Percentiles rank a stretch among this genome's conserved stretches.
Conservation (phyloP, 53 echinoderm and acorn worm genomes). For the Holothuria leucospilota region DNA sequence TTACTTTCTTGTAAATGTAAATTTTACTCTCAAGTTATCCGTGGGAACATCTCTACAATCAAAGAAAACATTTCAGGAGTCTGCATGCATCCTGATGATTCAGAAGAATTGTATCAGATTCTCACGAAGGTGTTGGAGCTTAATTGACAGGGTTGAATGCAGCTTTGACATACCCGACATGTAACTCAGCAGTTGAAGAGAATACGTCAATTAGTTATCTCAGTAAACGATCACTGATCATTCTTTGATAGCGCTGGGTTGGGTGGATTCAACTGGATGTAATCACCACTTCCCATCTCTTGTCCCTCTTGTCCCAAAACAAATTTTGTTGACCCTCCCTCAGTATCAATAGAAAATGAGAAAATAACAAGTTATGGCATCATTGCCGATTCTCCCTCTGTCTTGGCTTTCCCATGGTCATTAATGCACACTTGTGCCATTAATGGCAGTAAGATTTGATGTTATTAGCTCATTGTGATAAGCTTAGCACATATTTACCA, state of each 20-base stretch:
- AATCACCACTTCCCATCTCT: neutral
- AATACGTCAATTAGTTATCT: conserved; percentile 35
- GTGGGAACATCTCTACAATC: too few relatives aligned
- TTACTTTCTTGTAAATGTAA: too few relatives aligned
- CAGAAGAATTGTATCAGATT: too few relatives aligned
- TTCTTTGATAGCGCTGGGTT: neutral
- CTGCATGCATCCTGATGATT: too few relatives aligned
- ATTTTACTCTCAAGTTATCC: too few relatives aligned
- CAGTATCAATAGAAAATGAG: conserved; percentile 4
- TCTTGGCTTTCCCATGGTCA: conserved; percentile 4
- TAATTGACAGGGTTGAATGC: too few relatives aligned
- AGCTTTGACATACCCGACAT: too few relatives aligned
- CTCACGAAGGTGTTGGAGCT: too few relatives aligned
- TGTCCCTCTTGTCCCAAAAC: conserved; percentile 3
- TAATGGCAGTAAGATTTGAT: conserved; percentile 1
- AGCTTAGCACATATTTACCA: conserved; percentile 37
- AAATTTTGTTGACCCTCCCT: conserved; percentile 27
- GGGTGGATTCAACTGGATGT: neutral
- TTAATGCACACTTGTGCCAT: neutral
- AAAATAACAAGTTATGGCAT: conserved; percentile 1
- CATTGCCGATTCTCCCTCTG: too few relatives aligned
- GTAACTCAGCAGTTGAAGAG: neutral
- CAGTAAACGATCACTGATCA: neutral
- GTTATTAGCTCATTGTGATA: conserved; percentile 26
- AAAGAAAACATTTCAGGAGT: too few relatives aligned